These are phyloP conservation scores for Melitaea athalia DNA, from an alignment of 2,888 invertebrate genomes.

Conservation along the genomic window DNA sequence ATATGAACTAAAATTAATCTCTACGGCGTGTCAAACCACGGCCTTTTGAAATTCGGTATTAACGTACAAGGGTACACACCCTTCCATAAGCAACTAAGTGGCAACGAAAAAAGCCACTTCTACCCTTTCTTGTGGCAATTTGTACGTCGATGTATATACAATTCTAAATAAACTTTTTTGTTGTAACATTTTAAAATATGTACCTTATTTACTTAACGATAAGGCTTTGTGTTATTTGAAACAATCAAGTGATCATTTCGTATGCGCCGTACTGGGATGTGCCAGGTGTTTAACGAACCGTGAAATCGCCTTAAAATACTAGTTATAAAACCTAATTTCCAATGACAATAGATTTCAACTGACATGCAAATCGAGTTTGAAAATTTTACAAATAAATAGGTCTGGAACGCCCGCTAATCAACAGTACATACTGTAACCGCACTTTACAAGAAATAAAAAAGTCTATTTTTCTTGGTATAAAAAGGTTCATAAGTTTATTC, in stretches of 20 bases:
- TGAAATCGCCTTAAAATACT: conserved; percentile 37
- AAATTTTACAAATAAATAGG: conserved; percentile 10
- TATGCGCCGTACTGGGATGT: conserved; percentile 39
- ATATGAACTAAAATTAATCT: neutral
- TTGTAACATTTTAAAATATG: conserved; percentile 5
- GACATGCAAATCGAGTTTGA: conserved; percentile 18
- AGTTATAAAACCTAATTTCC: conserved; percentile 32
- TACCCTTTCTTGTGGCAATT: conserved; percentile 22
- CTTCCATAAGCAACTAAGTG: conserved; percentile 11
- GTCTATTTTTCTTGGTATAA: no score
- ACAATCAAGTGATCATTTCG: conserved; percentile 3
- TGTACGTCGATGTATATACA: conserved; percentile 18
- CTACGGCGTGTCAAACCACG: neutral
- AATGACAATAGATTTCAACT: conserved; percentile 26
- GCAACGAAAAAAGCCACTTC: conserved; percentile 15
- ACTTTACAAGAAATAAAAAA: no score
- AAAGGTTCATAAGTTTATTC: no score
- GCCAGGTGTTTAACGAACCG: conserved; percentile 39
- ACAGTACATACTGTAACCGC: no score
- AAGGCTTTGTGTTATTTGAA: conserved; percentile 10
- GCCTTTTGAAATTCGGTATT: neutral
- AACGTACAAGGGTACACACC: conserved; percentile 12
- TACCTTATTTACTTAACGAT: conserved; percentile 20
- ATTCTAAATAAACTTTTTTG: conserved; percentile 23
- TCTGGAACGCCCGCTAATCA: neutral